Evolutionary conservation across 2,888 invertebrate genomes (phyloP).

Genomic region (Trichopoda pennipes): DNA sequence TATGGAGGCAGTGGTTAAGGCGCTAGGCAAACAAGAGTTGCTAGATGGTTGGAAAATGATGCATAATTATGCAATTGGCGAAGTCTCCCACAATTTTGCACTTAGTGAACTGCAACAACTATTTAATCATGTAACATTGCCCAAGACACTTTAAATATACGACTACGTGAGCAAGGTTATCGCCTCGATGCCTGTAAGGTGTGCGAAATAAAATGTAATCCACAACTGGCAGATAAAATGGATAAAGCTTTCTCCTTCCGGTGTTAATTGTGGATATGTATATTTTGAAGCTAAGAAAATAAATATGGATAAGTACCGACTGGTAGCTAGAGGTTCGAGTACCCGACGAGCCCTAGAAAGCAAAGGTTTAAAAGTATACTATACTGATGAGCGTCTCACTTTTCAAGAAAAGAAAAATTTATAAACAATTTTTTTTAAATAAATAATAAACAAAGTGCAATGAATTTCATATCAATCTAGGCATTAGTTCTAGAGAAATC

Average conservation of each 20-base stretch:
- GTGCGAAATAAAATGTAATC: constrained; percentile 82
- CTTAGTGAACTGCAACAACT: constrained; percentile 80
- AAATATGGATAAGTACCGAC: constrained; percentile 78
- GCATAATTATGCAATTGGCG: constrained; percentile 83
- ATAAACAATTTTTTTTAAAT: too few species aligned
- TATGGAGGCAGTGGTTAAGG: constrained; percentile 81
- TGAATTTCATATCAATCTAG: too few species aligned
- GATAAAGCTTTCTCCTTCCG: constrained; percentile 82
- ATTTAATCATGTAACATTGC: constrained; percentile 82
- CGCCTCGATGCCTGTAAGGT: constrained; percentile 82
- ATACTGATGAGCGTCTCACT: constrained; percentile 82
- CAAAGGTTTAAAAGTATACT: constrained; percentile 80
- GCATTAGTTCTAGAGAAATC: too few species aligned
- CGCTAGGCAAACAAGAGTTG: constrained; percentile 80
- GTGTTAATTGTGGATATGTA: constrained; percentile 81
- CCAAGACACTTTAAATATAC: constrained; percentile 81
- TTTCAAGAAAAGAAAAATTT: too few species aligned
- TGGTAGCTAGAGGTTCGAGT: constrained; percentile 83
- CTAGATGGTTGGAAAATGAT: constrained; percentile 80
- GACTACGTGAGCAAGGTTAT: constrained; percentile 80
- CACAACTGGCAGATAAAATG: constrained; percentile 80
- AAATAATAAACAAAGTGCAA: too few species aligned
- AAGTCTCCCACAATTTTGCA: constrained; percentile 82
- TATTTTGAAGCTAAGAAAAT: constrained; percentile 79
- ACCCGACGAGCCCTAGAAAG: constrained; percentile 82